A percentile compares a stretch with the other conserved stretches of the same genome.
Evolutionary conservation across 2,797 vertebrate species (phyloP).

Genomic region (Ateles fusciceps): DNA sequence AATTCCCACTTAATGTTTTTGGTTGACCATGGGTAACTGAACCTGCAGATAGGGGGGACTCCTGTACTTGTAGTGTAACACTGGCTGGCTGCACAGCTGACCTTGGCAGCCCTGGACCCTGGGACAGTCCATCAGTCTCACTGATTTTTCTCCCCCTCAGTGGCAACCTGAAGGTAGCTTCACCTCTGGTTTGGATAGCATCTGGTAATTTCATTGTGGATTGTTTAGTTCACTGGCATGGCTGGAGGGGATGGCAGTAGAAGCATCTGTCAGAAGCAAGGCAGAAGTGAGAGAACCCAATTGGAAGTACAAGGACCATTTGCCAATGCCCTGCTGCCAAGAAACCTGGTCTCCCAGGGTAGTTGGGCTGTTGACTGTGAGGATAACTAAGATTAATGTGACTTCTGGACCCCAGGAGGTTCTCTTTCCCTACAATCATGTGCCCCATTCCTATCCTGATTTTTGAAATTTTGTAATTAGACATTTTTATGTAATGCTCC

Average conservation of each 20-base stretch:
- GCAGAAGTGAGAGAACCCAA: not conserved
- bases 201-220: not conserved
- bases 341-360: not conserved
- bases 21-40: not conserved
- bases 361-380: not conserved
- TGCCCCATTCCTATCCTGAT: not conserved
- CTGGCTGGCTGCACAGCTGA: not conserved
- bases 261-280: not conserved
- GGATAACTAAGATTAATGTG: not conserved
- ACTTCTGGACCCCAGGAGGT: not conserved
- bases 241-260: not conserved
- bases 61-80: no score
- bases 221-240: not conserved
- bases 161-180: not conserved
- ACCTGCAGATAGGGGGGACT: not conserved
- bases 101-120: not conserved
- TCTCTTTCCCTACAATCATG: not conserved
- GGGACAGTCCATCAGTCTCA: not conserved
- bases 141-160: not conserved
- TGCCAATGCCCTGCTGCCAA: not conserved
- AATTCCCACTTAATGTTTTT: not conserved
- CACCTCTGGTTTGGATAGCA: not conserved
- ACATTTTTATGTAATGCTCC: not conserved
- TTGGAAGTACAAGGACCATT: fast-evolving
- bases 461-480: not conserved